A percentile compares a stretch with the other conserved stretches of the same genome.
Conservation (phyloP, 1,140 invertebrate genomes). For the Proales similis region DNA sequence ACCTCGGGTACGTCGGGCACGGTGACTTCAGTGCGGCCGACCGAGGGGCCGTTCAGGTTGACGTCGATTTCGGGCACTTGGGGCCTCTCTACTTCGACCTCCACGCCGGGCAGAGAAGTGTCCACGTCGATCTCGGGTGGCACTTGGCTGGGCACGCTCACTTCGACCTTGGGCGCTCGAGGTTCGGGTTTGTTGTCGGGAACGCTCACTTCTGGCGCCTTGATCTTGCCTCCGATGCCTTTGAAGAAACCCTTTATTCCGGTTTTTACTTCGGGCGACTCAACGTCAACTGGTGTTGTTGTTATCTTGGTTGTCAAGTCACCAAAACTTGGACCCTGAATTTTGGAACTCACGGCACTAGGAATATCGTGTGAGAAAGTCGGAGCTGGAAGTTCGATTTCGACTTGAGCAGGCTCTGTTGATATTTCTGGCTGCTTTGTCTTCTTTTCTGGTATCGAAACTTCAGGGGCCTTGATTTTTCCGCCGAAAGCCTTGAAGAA, state of each 20-base stretch:
- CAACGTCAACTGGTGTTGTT: neutral
- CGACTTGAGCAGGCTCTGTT: too few species aligned
- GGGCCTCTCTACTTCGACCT: neutral
- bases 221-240: conserved; percentile 34
- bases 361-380: too few species aligned
- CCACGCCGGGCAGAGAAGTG: conserved; percentile 4
- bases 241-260: conserved; percentile 31
- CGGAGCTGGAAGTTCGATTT: too few species aligned
- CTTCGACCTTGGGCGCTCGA: conserved; percentile 8
- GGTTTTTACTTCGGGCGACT: neutral
- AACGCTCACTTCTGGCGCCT: conserved; percentile 27
- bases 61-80: conserved; percentile 8
- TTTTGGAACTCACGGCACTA: too few species aligned
- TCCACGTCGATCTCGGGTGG: neutral
- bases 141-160: neutral
- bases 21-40: too few species aligned
- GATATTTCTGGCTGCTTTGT: too few species aligned
- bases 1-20: too few species aligned
- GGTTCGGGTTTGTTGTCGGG: too few species aligned
- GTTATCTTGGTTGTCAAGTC: too few species aligned
- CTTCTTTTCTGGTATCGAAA: conserved; percentile 32
- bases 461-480: conserved; percentile 33
- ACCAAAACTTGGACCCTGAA: too few species aligned
- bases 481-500: conserved; percentile 31
- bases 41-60: neutral